Base-by-base conservation (phyloP, 2,797 vertebrate genomes). In the Danio kyathit region DNA sequence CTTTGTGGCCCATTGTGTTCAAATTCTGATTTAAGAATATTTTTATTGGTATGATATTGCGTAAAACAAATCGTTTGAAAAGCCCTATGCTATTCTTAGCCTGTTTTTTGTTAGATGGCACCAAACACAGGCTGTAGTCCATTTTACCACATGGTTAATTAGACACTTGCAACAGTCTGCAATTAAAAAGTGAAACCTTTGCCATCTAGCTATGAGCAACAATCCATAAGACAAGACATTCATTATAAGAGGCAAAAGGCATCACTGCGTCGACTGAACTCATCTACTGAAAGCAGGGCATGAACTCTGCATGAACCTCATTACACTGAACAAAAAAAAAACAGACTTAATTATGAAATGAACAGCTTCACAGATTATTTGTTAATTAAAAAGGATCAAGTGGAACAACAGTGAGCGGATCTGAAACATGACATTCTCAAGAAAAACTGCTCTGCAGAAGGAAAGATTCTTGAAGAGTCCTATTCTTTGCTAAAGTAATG, bases 271-370 rank as follows among this genome's bases (percentile, higher is more conserved):
- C 46, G 21, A 44, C n/a, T 38, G 11, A 41, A 13, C 57, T 86
- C 60, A 85, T 84, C 81, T 74, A 43, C 79, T 83, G 81, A 87
- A 76, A 80, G 80, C 76, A 12, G 66, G 69, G 46, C 69, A 69
- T 83, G 80, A 81, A 83, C 81, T 61, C 71, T 71, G 4, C 4
- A n/a, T 83, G 73, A 85, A 67, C 84, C 78, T 81, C 73, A 84
- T 76, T 76, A 84, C 56, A 67, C 70, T 59, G 40, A 78, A 78
- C 76, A 70, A 70, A 59, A 54, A 54, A 19, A 21, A 48, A 29
- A 46, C 43, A 66, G 61, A 67, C 43, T 6, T 41, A 52, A 46
- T 73, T 13, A 73, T 73, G 16, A 43, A 49, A 52, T 75, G 4
- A 61, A 63, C 40, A 63, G 82, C 16, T 67, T 72, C 21, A 44